Evolutionary conservation across 2,888 invertebrate genomes (phyloP), one percentile per base, ranked within the genome.

Genomic region (Strigamia crassipes): DNA sequence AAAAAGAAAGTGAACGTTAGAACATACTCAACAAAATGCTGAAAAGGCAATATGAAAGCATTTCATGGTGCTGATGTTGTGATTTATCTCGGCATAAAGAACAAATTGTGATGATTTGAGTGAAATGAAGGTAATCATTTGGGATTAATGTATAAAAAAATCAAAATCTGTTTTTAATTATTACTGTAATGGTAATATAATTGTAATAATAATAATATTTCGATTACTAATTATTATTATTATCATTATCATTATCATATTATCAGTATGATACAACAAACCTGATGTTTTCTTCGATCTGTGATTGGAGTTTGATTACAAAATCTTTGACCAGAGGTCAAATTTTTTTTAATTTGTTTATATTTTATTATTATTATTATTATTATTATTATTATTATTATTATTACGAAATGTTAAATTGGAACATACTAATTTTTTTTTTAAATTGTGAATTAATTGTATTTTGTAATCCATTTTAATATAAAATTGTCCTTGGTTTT

Each of bases 391-490:
- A 51, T 51, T 51, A 51, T 51, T 18, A 56, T 56, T 56, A 18
- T 56, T 56, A 56, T 56, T 56, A 56, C n/a, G 15, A 73, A 73
- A 2, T 13, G 31, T 73, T 3, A 73, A 73, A 73, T 73, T 73
- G 73, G 73, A 73, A 13, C 23, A 73, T 73, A 73, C 31, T 73
- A 73, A 73, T 73, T 73, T 73, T 31, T 73, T n/a, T 73, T 31
- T 27, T 73, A 9, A 31, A 73, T 31, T 31, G 27, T 73, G 31
- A 73, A 73, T 73, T 23, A 31, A 27, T 66, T 73, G 73, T 73
- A 73, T 73, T 73, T 73, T 73, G 73, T 73, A 73, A 73, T 73
- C 73, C 23, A 31, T 73, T 73, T 73, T 73, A 73, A 73, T 73
- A 31, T 66, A 23, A 66, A 66, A 66, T 31, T 31, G 73, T 73